These are phyloP conservation scores for Drosophila stalkeri DNA, from an alignment of 2,888 invertebrate genomes.

Conservation along the genomic window DNA sequence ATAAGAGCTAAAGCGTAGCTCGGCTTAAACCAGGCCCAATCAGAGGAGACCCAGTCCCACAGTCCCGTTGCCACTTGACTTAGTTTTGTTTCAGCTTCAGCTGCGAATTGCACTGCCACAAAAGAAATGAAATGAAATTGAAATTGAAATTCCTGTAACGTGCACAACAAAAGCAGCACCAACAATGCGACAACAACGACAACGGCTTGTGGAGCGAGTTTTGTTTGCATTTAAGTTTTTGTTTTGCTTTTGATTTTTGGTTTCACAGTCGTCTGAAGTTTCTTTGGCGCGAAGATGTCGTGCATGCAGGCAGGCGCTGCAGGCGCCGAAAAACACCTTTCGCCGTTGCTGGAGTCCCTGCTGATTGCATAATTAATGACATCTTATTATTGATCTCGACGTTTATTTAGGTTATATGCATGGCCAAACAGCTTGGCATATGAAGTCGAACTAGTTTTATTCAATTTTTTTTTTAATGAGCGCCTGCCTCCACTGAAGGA, in stretches of 20 bases:
- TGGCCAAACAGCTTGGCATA: slow-evolving; percentile 18
- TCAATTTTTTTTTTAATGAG: slow-evolving; percentile 38
- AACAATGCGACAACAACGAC: slow-evolving; percentile 16
- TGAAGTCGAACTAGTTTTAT: slow-evolving; percentile 44
- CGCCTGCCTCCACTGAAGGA: slow-evolving; percentile 32
- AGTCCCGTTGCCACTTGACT: slow-evolving; percentile 56
- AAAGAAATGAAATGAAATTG: slow-evolving; percentile 56
- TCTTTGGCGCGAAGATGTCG: slow-evolving; percentile 57
- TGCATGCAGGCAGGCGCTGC: slow-evolving; percentile 36
- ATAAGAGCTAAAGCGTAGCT: slow-evolving; percentile 46
- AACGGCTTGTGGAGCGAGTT: slow-evolving; percentile 29
- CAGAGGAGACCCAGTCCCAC: slow-evolving; percentile 5
- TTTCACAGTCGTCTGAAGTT: slow-evolving; percentile 20
- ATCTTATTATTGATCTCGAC: slow-evolving; percentile 72
- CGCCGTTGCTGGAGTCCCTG: slow-evolving; percentile 50
- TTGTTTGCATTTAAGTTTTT: slow-evolving; percentile 9
- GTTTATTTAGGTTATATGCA: slow-evolving; percentile 71
- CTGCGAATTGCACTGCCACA: slow-evolving; percentile 8
- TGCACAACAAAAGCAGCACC: slow-evolving; percentile 57
- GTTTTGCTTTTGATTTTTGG: slow-evolving; percentile 21
- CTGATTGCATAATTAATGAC: slow-evolving; percentile 74
- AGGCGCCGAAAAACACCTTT: slow-evolving; percentile 71
- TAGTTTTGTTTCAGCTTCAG: slow-evolving; percentile 50
- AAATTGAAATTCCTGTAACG: slow-evolving; percentile 77
- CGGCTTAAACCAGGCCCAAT: slow-evolving; percentile 12